Percentiles rank a stretch among this genome's conserved stretches.
Evolutionary conservation across 2,113 vertebrate genomes (phyloP).

Genomic region (Ariopsis seemanni): DNA sequence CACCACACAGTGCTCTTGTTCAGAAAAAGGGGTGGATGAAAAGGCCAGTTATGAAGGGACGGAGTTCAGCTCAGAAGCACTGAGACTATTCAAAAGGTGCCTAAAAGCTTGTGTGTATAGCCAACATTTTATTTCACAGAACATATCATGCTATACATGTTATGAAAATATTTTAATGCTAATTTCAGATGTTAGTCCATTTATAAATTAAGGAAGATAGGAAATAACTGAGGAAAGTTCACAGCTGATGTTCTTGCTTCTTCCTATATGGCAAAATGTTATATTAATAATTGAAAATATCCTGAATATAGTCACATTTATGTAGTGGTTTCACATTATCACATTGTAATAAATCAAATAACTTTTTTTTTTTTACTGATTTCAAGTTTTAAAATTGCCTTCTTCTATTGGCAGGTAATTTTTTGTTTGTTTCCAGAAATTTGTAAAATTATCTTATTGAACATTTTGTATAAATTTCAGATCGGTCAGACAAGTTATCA

Average conservation of each 20-base stretch:
- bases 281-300: neutral
- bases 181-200: neutral
- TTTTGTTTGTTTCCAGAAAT: neutral
- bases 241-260: neutral
- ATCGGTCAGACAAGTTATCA: neutral
- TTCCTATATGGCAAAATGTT: neutral
- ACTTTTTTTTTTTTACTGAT: neutral
- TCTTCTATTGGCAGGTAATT: neutral
- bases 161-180: neutral
- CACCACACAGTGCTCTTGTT: slow-evolving; percentile 6
- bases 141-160: neutral
- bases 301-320: neutral
- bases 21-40: slow-evolving; percentile 6
- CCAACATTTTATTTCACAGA: neutral
- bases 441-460: neutral
- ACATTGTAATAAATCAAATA: neutral
- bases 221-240: neutral
- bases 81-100: neutral
- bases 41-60: neutral
- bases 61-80: neutral
- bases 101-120: neutral
- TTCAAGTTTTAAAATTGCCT: neutral
- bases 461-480: neutral
- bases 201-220: neutral
- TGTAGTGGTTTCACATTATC: neutral